Conservation (phyloP, 2,797 vertebrate species). For the Rhynchotus rufescens region DNA sequence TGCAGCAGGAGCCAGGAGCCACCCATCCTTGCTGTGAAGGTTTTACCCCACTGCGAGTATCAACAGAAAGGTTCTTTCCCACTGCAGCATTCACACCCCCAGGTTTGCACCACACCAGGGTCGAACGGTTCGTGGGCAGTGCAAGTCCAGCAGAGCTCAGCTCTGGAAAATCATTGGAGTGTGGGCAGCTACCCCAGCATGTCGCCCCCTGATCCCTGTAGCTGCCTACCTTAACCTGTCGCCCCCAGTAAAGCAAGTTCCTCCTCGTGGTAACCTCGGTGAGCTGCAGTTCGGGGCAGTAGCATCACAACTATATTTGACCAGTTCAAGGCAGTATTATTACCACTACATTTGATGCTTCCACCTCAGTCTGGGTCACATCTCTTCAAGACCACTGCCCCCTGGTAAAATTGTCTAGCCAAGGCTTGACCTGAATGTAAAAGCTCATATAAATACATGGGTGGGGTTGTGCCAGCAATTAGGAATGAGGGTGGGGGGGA, state of each 20-base stretch:
- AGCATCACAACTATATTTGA: not conserved
- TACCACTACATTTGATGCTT: not conserved
- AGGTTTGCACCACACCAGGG: accelerated
- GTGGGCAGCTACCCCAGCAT: not conserved
- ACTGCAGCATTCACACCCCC: accelerated
- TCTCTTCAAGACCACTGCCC: not conserved
- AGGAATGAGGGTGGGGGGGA: slow-evolving; percentile 16
- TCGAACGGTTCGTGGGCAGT: accelerated
- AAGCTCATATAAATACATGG: slow-evolving; percentile 55
- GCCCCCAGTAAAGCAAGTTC: not conserved
- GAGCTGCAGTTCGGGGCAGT: not conserved
- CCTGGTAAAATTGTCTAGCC: not conserved
- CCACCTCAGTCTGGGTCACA: not conserved
- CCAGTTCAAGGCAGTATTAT: not conserved
- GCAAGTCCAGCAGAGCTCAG: not conserved
- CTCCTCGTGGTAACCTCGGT: not conserved
- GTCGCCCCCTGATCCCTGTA: accelerated
- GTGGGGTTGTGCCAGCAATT: slow-evolving; percentile 57
- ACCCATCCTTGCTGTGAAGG: accelerated
- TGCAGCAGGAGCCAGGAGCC: not conserved
- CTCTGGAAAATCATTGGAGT: accelerated
- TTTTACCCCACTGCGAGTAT: not conserved
- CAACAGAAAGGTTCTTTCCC: not conserved
- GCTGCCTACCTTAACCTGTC: not conserved
- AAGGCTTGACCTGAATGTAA: slow-evolving; percentile 44